Base-by-base conservation (phyloP, 2,888 invertebrate species). In the Prostheceraeus crozeri region DNA sequence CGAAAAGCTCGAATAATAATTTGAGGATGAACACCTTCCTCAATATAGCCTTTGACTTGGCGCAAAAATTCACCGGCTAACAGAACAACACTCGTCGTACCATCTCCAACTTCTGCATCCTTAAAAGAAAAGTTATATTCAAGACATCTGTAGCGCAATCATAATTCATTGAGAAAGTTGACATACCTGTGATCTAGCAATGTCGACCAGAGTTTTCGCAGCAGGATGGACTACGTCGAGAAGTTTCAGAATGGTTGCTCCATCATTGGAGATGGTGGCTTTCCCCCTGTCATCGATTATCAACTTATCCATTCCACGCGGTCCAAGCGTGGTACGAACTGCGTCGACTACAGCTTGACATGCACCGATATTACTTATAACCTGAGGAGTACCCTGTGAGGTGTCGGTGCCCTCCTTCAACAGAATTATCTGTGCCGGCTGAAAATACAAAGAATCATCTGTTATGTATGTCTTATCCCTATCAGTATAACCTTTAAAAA, bases 151-250 rank as follows among this genome's bases (percentile, higher is more conserved):
- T n/a, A n/a, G n/a, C n/a, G n/a, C n/a, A n/a, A n/a, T n/a, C n/a
- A n/a, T n/a, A n/a, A n/a, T n/a, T n/a, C n/a, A n/a, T n/a, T n/a
- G n/a, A n/a, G n/a, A n/a, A n/a, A n/a, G n/a, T n/a, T n/a, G n/a
- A n/a, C n/a, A n/a, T n/a, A n/a, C n/a, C n/a, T 99, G 98, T 35
- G 96, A 96, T 76, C 91, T 93, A 21, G 98, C 98, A 67, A 99
- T 98, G 72, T 99, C 98, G 1, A 98, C 96, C 65, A 99, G 78
- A 0, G 90, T 93, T 77, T 88, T 91, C 0, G 94, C 98, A 21
- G 98, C 98, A 0, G 98, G 98, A 77, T 98, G 98, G 21, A 98
- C 84, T 69, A 99, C 86, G 71, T 99, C 94, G 68, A 99, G 74
- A n/a, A 93, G 81, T 78, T 94, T 96, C 83, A 99, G 84, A 64